These are phyloP conservation scores for Brachionichthys hirsutus DNA, from an alignment of 2,113 vertebrate genomes.

Conservation along the genomic window DNA sequence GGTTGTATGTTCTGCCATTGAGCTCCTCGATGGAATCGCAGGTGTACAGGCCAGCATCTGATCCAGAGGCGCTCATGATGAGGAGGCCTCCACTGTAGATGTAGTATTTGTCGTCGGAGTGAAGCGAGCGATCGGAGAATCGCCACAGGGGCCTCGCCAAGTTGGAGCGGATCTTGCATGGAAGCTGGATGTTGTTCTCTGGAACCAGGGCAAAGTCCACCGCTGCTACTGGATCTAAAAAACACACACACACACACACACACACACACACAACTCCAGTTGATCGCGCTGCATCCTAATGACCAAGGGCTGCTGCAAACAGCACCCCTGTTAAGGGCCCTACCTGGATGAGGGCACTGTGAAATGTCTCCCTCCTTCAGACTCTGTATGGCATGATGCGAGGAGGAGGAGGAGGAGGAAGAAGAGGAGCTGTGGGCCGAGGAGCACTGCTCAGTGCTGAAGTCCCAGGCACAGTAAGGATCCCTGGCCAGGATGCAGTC, in stretches of 20 bases:
- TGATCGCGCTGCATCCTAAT: neutral
- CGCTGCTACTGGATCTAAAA: conserved; percentile 53
- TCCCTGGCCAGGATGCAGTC: conserved; percentile 81
- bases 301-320: neutral
- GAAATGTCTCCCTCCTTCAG: conserved; percentile 71
- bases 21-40: conserved; percentile 67
- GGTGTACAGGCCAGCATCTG: conserved; percentile 64
- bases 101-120: conserved; percentile 58
- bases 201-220: conserved; percentile 43
- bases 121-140: conserved; percentile 52
- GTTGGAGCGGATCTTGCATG: conserved; percentile 70
- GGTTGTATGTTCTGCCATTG: conserved; percentile 45
- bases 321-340: neutral
- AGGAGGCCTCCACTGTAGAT: conserved; percentile 64
- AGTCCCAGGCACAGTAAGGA: conserved; percentile 79
- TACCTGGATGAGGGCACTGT: conserved; percentile 70
- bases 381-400: conserved; percentile 64
- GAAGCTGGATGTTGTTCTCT: conserved; percentile 66
- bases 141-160: conserved; percentile 70
- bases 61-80: conserved; percentile 55
- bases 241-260: conserved; percentile 21
- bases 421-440: neutral
- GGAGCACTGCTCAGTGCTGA: conserved; percentile 39
- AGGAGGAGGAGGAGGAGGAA: neutral
- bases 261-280: conserved; percentile 11